phyloP scores from a whole-genome alignment of 2,797 vertebrate species.

The Cirrhinus mrigala region DNA sequence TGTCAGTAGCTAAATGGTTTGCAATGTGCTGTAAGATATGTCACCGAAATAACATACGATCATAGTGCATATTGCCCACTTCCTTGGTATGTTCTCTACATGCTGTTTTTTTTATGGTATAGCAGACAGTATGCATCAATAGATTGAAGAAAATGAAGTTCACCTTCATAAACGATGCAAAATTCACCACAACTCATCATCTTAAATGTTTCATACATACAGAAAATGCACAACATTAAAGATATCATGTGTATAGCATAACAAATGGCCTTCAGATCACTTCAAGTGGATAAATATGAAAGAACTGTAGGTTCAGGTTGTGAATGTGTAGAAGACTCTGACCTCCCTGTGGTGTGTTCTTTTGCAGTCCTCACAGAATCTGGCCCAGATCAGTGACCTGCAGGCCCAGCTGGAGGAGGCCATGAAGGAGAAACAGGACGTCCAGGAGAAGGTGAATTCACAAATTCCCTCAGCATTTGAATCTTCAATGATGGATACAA shows the following conservation, averaged over 20 bases:
- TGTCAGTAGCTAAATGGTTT: constrained; percentile 26
- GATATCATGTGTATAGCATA: not conserved
- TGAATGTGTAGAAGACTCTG: not conserved
- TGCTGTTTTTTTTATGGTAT: not conserved
- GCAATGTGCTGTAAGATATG: constrained; percentile 26
- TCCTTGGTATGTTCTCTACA: not conserved
- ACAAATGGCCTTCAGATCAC: not conserved
- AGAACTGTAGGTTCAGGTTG: not conserved
- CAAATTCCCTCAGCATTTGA: too few species aligned
- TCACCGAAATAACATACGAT: constrained; percentile 10
- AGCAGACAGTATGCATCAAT: not conserved
- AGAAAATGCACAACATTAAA: not conserved
- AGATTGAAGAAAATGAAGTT: not conserved
- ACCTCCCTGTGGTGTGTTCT: constrained; percentile 8
- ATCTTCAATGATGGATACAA: too few species aligned
- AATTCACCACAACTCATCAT: not conserved
- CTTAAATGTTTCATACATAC: not conserved
- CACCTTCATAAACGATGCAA: not conserved
- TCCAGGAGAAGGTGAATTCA: constrained; percentile 92
- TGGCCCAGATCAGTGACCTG: constrained; percentile 95
- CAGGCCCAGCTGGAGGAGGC: constrained; percentile 93
- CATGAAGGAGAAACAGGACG: constrained; percentile 93
- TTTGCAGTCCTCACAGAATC: constrained; percentile 88
- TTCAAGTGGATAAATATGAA: not conserved
- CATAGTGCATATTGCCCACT: not conserved